Conservation (phyloP, 2,113 vertebrate species). For the Lutjanus erythropterus region DNA sequence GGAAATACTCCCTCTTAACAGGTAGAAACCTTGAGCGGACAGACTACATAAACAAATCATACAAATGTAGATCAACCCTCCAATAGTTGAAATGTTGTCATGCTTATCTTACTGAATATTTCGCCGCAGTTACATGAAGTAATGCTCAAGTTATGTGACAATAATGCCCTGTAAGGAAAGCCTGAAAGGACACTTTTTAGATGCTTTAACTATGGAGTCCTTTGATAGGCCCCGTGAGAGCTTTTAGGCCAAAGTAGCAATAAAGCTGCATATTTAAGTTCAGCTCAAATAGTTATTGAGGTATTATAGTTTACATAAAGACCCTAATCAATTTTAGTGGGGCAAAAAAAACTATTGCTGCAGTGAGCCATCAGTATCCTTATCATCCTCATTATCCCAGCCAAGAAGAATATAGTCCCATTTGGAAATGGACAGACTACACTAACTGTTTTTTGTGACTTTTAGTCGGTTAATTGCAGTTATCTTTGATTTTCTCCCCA, state of each 20-base stretch:
- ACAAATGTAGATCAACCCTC: background rate
- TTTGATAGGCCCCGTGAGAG: background rate
- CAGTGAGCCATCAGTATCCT: background rate
- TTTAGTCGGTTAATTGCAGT: background rate
- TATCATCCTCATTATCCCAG: background rate
- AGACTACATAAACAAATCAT: background rate
- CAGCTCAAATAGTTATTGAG: background rate
- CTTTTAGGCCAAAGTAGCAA: background rate
- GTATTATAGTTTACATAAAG: background rate
- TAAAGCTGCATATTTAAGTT: background rate
- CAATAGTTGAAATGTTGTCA: background rate
- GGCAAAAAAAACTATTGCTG: background rate
- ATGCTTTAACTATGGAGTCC: background rate
- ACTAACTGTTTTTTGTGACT: background rate
- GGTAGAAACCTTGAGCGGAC: no score
- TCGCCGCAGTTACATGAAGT: background rate
- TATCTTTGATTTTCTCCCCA: background rate
- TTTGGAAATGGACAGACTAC: background rate
- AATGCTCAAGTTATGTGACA: background rate
- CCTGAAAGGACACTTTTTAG: background rate
- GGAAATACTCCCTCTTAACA: no score
- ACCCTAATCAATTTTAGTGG: background rate
- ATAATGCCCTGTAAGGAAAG: background rate
- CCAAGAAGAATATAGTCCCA: background rate
- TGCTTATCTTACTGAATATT: background rate